Conservation (phyloP, 35 echinoderm and acorn worm genomes). For the Heliocidaris tuberculata region DNA sequence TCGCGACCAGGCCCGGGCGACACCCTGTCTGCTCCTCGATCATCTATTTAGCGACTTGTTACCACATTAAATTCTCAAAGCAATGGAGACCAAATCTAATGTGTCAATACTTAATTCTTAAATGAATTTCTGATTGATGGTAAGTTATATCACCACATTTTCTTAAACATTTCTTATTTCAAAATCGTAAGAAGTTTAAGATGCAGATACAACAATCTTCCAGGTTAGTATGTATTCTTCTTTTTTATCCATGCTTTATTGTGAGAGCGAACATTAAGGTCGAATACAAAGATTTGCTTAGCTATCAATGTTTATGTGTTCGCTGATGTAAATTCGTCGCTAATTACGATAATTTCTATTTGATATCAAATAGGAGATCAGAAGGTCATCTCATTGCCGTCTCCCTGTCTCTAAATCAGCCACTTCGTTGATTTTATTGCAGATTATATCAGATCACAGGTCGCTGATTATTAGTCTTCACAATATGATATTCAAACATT, state of each 20-base stretch:
- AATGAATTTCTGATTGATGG: background rate
- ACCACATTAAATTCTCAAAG: conserved; percentile 21
- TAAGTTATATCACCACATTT: too few species aligned
- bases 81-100: conserved; percentile 5
- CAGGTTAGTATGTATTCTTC: background rate
- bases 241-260: background rate
- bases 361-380: background rate
- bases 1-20: conserved; percentile 32
- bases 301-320: background rate
- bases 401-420: background rate
- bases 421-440: background rate
- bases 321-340: background rate
- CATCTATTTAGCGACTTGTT: conserved; percentile 21
- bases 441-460: background rate
- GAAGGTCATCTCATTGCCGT: background rate
- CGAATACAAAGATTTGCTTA: background rate
- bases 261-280: background rate
- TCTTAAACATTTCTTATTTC: too few species aligned
- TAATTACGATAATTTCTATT: conserved; percentile 14
- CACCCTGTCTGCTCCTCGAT: conserved; percentile 1
- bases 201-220: background rate
- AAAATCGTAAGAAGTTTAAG: too few species aligned
- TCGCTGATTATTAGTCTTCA: background rate
- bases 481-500: background rate
- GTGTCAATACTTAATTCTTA: conserved; percentile 26